Percentiles rank a stretch among this genome's conserved stretches.
Evolutionary conservation across 53 echinoderm and acorn worm genomes (phyloP).

Genomic region (Pentamera pediparva): DNA sequence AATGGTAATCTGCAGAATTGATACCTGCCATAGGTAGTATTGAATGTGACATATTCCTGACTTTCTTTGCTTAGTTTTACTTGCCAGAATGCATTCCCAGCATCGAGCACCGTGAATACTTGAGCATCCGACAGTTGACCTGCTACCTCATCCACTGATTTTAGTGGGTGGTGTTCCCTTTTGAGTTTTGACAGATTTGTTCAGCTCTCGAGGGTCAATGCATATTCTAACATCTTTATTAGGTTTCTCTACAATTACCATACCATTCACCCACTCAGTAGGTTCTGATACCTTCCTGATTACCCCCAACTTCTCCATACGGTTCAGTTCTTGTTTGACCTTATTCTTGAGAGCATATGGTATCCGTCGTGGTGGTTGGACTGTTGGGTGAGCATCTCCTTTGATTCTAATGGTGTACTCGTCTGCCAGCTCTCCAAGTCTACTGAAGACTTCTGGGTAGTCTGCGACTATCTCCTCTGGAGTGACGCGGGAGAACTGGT

Average conservation of each 20-base stretch:
- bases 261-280: conserved; percentile 4
- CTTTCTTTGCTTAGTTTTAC: conserved; percentile 5
- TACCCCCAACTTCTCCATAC: not conserved
- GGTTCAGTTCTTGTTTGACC: conserved; percentile 5
- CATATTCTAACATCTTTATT: not conserved
- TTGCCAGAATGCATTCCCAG: conserved; percentile 27
- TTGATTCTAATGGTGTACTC: not conserved
- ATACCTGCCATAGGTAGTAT: conserved; percentile 4
- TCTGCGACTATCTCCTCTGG: not conserved
- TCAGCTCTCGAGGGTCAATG: not conserved
- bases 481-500: not conserved
- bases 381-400: not conserved
- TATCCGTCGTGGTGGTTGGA: not conserved
- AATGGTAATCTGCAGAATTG: conserved; percentile 9
- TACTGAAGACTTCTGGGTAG: not conserved
- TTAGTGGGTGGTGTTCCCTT: conserved; percentile 6
- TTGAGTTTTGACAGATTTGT: not conserved
- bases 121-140: not conserved
- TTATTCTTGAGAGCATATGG: not conserved
- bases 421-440: not conserved
- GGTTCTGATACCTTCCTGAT: not conserved
- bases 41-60: not conserved
- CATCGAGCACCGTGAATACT: conserved; percentile 8
- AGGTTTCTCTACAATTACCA: not conserved
- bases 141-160: conserved; percentile 12